Conservation (phyloP, 2,113 vertebrate species). For the Mus spicilegus region DNA sequence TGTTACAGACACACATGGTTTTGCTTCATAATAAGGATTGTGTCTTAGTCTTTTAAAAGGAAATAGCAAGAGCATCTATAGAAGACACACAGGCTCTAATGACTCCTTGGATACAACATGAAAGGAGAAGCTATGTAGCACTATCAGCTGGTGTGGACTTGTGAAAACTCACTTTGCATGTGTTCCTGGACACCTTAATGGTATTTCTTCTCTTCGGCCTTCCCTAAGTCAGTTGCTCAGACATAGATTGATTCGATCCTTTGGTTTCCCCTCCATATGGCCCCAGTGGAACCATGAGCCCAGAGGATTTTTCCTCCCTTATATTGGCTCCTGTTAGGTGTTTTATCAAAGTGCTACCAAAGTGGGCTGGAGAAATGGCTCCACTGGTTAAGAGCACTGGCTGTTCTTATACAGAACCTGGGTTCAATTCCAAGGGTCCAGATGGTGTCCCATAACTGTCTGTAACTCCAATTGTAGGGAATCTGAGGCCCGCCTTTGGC, state of each 20-base stretch:
- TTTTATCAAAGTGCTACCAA: not conserved
- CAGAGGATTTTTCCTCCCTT: not conserved
- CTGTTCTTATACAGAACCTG: not conserved
- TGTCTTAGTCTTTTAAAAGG: constrained; percentile 10
- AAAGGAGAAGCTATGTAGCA: not conserved
- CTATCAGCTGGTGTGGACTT: accelerated
- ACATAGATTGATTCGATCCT: not conserved
- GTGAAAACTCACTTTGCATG: not conserved
- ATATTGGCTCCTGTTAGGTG: not conserved
- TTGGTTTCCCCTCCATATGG: not conserved
- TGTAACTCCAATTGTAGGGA: not conserved
- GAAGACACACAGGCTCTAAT: not conserved
- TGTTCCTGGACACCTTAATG: not conserved
- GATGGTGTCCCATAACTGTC: not conserved
- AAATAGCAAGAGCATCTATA: not conserved
- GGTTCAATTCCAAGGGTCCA: not conserved
- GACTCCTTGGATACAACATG: not conserved
- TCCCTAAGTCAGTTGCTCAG: too few relatives aligned
- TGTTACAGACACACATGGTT: not conserved
- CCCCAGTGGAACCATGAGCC: not conserved
- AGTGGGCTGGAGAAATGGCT: not conserved
- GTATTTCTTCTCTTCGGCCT: accelerated
- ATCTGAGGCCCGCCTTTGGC: not conserved
- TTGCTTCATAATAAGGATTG: constrained; percentile 8
- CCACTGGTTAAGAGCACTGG: not conserved